phyloP scores from a whole-genome alignment of 1,140 invertebrate genomes.

The Cryptotermes secundus region DNA sequence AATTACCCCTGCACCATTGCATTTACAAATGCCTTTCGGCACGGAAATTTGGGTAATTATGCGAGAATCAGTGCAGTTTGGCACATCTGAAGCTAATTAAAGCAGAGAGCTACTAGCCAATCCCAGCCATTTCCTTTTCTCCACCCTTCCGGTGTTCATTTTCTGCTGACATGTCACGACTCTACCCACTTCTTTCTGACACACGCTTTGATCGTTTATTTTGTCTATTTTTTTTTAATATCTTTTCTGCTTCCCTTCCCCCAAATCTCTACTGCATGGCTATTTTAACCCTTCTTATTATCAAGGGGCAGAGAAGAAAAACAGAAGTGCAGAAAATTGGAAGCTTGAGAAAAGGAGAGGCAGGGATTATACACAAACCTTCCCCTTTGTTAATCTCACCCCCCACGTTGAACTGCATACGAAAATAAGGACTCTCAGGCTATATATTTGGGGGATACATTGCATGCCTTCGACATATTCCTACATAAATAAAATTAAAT shows the following conservation, averaged over 20 bases:
- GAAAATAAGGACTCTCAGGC: no score
- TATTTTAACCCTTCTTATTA: constrained; percentile 21
- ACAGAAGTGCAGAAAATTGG: constrained; percentile 11
- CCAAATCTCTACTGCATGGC: background rate
- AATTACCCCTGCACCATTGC: background rate
- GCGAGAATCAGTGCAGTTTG: background rate
- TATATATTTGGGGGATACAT: no score
- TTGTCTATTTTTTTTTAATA: background rate
- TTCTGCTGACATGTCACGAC: constrained; percentile 24
- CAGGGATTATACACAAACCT: background rate
- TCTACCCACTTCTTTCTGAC: background rate
- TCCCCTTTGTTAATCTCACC: background rate
- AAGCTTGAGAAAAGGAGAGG: background rate
- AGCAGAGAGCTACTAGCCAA: background rate
- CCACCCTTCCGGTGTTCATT: constrained; percentile 18
- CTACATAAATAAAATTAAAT: no score
- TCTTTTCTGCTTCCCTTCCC: background rate
- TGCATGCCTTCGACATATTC: no score
- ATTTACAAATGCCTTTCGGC: background rate
- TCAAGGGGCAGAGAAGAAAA: constrained; percentile 5
- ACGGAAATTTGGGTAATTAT: background rate
- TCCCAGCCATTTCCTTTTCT: background rate
- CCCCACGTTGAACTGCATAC: background rate
- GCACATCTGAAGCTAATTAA: constrained; percentile 1
- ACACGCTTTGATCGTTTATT: constrained; percentile 20